phyloP scores from a whole-genome alignment of 2,113 vertebrate genomes.

The Uria aalge region DNA sequence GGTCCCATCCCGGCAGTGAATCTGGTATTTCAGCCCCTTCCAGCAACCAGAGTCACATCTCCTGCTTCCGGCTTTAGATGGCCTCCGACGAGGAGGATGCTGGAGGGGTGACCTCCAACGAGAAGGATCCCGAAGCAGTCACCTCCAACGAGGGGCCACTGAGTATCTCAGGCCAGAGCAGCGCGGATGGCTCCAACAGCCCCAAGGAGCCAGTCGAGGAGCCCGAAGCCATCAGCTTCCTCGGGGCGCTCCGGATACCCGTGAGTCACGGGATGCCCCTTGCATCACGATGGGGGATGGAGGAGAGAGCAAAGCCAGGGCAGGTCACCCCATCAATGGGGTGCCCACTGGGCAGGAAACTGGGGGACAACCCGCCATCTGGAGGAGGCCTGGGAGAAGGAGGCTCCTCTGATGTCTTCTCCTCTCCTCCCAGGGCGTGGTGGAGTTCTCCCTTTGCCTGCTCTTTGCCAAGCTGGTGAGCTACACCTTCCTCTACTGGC shows the following conservation, averaged over 20 bases:
- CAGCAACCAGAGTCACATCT: not conserved
- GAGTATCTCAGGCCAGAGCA: not conserved
- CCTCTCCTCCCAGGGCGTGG: conserved; percentile 80
- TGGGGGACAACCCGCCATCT: rapidly evolving
- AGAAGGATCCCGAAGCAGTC: conserved; percentile 55
- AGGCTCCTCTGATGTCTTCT: not conserved
- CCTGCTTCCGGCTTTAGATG: not conserved
- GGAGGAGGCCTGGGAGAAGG: not conserved
- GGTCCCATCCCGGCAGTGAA: rapidly evolving
- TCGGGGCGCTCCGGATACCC: conserved; percentile 87
- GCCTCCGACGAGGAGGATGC: conserved; percentile 57
- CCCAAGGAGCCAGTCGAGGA: conserved; percentile 53
- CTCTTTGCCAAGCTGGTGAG: conserved; percentile 98
- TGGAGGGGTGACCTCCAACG: conserved; percentile 13
- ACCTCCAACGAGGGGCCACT: conserved; percentile 41
- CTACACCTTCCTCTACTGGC: conserved; percentile 98
- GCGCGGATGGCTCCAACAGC: not conserved
- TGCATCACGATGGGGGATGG: rapidly evolving
- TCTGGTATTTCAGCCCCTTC: not conserved
- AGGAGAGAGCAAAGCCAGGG: not conserved
- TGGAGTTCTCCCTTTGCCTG: conserved; percentile 95
- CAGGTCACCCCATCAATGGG: not conserved
- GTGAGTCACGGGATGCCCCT: conserved; percentile 71
- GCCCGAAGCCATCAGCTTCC: conserved; percentile 88
- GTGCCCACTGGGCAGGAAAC: not conserved